Base-by-base conservation (phyloP, 1,140 invertebrate genomes). In the Stratiolaelaps scimitus region DNA sequence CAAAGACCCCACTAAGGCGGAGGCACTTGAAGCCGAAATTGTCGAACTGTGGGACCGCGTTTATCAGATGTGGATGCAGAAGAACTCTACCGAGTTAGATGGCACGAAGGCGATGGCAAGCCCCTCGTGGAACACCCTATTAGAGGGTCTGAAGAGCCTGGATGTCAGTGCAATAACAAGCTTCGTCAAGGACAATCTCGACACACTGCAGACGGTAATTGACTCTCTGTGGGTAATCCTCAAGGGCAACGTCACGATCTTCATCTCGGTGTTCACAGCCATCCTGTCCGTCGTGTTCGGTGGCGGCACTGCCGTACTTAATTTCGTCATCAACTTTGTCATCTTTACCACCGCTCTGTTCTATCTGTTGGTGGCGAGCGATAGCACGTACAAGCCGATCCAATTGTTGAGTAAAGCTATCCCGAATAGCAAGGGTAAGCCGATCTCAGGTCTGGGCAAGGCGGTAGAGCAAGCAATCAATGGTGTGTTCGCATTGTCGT, bases 261-360 rank as follows among this genome's bases (percentile, higher is more conserved):
- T 93, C n/a, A 77, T 93, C 7, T 85, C 85, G 40, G 83, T 91
- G 1, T 73, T 94, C 1, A 89, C 87, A 1, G 85, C 92, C 13
- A 82, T 90, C 45, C 76, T 95, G 6, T 93, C 91, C 1, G 74
- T 95, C 13, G 73, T 98, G 56, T 80, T 97, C 53, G 89, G 89
- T 66, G 92, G 93, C 43, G 90, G 92, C 67, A 86, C 92, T 20
- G 89, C 92, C 13, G 83, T 97, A 64, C 81, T 97, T 64, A 95
- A 95, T 76, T 92, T 95, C 74, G 80, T 91, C 66, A 81, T 98
- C 23, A 91, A 89, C 74, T 81, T 88, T 78, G 91, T 95, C 68
- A 87, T 97, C 0, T 98, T 98, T 78, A 84, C 97, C 71, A 95
- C 93, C 1, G 90, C 92, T 0, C 77, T 98, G 4, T 98, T 96